Base-by-base conservation (phyloP, 2,113 vertebrate genomes). In the Callorhinus ursinus region DNA sequence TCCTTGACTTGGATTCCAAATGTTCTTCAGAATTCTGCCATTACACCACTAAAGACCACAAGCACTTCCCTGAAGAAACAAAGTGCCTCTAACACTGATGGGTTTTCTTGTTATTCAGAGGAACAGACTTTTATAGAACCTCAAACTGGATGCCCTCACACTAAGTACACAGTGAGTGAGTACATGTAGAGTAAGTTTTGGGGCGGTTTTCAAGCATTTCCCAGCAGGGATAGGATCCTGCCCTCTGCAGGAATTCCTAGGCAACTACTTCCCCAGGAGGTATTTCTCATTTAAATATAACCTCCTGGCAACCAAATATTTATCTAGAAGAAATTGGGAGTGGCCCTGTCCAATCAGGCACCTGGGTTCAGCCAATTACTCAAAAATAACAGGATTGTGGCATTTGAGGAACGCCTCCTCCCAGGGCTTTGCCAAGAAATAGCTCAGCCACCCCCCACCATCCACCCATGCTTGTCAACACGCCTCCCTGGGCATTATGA, bases 311-410 rank as follows among this genome's bases (percentile, higher is more conserved):
- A 98, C 97, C 97, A 98, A 98, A 98, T 98, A 98, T 98, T 98
- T 98, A 98, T 97, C 82, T 97, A 71, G 53, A 96, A 95, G 96
- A 98, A 96, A 97, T 1, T 88, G 91, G 96, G 96, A 93, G 95
- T 98, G 96, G 95, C 96, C n/a, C 26, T 95, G 74, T 98, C 97
- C 98, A 97, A 98, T 92, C 42, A 96, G 96, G 85, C 97, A 98
- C 97, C 97, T 98, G 97, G 98, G 96, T 96, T 98, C 96, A 21
- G 86, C 63, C 96, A 94, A 96, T 93, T 97, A 97, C 97, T 98
- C 97, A 97, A 98, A 98, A 99, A 99, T 99, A 99, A 99, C 98
- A 97, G 96, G 97, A 96, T 93, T 93, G 94, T 98, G 98, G 98
- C 97, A 99, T 98, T 93, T 80, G 79, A 97, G 98, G 97, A 98